These are phyloP conservation scores for Rotaria socialis DNA, from an alignment of 2,888 invertebrate genomes.

Conservation along the genomic window DNA sequence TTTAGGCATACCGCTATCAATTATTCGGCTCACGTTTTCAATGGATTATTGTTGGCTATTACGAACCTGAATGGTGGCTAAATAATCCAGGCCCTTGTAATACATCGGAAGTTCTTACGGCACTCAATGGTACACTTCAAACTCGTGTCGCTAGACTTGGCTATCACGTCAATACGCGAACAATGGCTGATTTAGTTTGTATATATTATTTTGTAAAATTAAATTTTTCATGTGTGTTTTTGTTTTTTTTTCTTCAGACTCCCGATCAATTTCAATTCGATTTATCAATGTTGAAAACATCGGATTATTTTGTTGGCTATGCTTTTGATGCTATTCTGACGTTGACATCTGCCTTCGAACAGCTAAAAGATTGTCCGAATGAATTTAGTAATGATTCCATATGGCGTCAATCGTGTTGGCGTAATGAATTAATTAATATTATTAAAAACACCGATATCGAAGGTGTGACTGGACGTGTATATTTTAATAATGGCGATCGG, in stretches of 20 bases:
- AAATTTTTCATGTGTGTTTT: neutral
- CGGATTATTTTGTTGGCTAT: slow-evolving; percentile 76
- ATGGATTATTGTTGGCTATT: slow-evolving; percentile 35
- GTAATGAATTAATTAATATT: slow-evolving; percentile 32
- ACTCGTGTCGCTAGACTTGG: slow-evolving; percentile 39
- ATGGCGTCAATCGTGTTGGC: slow-evolving; percentile 37
- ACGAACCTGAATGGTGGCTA: slow-evolving; percentile 27
- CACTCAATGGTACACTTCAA: slow-evolving; percentile 43
- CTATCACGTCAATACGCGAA: neutral
- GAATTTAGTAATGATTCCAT: slow-evolving; percentile 38
- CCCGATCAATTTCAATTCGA: slow-evolving; percentile 28
- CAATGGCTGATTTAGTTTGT: slow-evolving; percentile 24
- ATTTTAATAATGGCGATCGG: slow-evolving; percentile 88
- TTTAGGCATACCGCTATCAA: slow-evolving; percentile 7
- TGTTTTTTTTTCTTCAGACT: neutral
- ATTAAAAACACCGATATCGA: slow-evolving; percentile 37
- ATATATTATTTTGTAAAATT: neutral
- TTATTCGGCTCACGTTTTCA: slow-evolving; percentile 10
- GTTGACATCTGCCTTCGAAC: slow-evolving; percentile 86
- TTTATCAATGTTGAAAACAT: neutral
- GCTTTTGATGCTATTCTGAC: slow-evolving; percentile 99
- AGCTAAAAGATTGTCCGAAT: slow-evolving; percentile 62
- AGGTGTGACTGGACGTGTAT: slow-evolving; percentile 67
- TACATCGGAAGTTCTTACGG: slow-evolving; percentile 12
- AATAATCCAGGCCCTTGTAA: slow-evolving; percentile 36